Percentiles rank a stretch among this genome's conserved stretches.
phyloP scores from a whole-genome alignment of 2,797 vertebrate species.

The Siniperca scherzeri region DNA sequence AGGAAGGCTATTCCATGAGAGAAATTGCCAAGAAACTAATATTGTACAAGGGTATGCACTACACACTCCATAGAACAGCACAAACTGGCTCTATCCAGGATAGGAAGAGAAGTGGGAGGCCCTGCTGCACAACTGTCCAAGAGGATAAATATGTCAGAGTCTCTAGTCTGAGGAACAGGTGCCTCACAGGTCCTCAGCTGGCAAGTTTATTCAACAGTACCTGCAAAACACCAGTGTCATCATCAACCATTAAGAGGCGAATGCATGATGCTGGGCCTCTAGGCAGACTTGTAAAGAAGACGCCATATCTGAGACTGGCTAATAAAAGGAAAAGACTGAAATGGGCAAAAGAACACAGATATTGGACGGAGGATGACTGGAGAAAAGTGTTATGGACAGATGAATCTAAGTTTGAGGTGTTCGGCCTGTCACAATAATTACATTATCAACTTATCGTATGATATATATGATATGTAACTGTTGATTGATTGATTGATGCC shows the following conservation, averaged over 20 bases:
- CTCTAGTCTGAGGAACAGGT: not conserved
- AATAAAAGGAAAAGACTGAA: not conserved
- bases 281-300: not conserved
- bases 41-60: not conserved
- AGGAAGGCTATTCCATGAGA: not conserved
- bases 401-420: not conserved
- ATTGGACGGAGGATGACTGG: conserved; percentile 3
- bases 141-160: not conserved
- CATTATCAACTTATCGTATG: no score
- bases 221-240: not conserved
- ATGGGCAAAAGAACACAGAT: conserved; percentile 6
- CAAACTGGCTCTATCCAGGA: not conserved
- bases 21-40: not conserved
- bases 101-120: conserved; percentile 10
- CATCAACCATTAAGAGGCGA: not conserved
- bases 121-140: not conserved
- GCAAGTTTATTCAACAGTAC: not conserved
- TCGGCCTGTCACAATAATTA: not conserved
- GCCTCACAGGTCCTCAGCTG: not conserved
- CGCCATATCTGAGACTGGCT: not conserved
- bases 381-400: conserved; percentile 1
- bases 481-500: no score
- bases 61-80: not conserved
- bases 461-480: no score
- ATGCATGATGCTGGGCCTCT: not conserved